A percentile compares a stretch with the other conserved stretches of the same genome.
phyloP scores from a whole-genome alignment of 2,888 invertebrate species.

The Bugulina stolonifera region DNA sequence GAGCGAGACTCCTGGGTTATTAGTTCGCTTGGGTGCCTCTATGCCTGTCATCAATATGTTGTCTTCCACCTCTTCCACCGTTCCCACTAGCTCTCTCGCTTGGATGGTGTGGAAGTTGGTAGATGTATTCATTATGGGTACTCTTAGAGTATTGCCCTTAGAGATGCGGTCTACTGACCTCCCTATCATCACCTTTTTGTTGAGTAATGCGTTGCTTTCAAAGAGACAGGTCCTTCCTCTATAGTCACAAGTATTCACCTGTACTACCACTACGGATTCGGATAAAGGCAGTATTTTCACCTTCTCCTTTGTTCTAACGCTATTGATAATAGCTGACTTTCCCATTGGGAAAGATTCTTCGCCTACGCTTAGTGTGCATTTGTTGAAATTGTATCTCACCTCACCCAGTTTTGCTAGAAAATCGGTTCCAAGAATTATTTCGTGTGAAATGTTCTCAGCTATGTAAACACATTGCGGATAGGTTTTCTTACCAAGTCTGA shows the following conservation, averaged over 20 bases:
- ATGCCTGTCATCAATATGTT: too few species aligned
- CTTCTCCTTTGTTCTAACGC: background rate
- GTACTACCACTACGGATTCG: background rate
- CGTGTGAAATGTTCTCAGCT: background rate
- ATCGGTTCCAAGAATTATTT: conserved; percentile 4
- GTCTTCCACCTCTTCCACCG: background rate
- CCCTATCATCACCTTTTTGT: background rate
- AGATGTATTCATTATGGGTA: background rate
- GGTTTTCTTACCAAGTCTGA: background rate
- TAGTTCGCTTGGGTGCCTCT: too few species aligned
- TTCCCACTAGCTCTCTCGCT: background rate
- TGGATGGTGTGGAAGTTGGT: background rate
- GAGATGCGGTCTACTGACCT: background rate
- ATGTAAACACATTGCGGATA: background rate
- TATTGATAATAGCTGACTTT: background rate
- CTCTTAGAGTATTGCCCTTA: background rate
- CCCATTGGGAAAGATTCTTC: background rate
- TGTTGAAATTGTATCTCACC: background rate
- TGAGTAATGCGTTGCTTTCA: background rate
- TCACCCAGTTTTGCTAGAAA: background rate
- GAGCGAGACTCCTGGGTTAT: too few species aligned
- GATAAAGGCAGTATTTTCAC: background rate
- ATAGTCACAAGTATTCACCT: background rate
- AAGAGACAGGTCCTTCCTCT: background rate
- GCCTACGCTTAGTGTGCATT: background rate